Evolutionary conservation across 2,888 invertebrate genomes (phyloP).

Genomic region (Hyppa rectilinea): DNA sequence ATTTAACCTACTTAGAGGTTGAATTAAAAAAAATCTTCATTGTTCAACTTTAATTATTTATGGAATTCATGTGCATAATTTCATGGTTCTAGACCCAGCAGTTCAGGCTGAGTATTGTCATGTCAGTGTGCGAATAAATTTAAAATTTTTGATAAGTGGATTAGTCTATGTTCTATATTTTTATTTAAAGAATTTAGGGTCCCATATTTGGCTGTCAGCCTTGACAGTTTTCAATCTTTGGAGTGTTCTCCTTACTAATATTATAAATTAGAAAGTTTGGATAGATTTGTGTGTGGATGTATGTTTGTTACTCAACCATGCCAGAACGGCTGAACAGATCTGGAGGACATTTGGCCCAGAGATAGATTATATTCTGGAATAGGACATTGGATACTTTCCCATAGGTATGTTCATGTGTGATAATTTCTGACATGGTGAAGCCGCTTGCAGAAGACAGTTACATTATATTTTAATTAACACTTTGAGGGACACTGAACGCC

Average conservation of each 20-base stretch:
- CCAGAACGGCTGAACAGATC: too few species aligned
- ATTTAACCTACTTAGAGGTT: background rate
- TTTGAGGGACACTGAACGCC: too few species aligned
- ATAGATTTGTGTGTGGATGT: too few species aligned
- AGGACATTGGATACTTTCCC: too few species aligned
- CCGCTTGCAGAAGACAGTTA: too few species aligned
- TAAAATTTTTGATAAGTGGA: background rate
- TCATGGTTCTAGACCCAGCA: background rate
- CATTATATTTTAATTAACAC: conserved; percentile 25
- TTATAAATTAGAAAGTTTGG: too few species aligned
- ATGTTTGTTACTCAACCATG: too few species aligned
- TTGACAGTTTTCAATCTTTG: conserved; percentile 5
- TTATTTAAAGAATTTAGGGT: background rate
- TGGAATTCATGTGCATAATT: background rate
- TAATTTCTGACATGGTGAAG: too few species aligned
- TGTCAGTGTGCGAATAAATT: background rate
- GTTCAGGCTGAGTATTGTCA: background rate
- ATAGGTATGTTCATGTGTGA: too few species aligned
- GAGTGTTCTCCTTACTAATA: too few species aligned
- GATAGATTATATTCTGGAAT: too few species aligned
- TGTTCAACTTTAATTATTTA: background rate
- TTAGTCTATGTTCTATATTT: background rate
- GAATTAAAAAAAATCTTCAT: background rate
- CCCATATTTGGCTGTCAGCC: conserved; percentile 8
- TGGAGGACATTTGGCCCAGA: too few species aligned